Conservation (phyloP, 64 coral and sea anemone species). For the Catalaphyllia jardinei region DNA sequence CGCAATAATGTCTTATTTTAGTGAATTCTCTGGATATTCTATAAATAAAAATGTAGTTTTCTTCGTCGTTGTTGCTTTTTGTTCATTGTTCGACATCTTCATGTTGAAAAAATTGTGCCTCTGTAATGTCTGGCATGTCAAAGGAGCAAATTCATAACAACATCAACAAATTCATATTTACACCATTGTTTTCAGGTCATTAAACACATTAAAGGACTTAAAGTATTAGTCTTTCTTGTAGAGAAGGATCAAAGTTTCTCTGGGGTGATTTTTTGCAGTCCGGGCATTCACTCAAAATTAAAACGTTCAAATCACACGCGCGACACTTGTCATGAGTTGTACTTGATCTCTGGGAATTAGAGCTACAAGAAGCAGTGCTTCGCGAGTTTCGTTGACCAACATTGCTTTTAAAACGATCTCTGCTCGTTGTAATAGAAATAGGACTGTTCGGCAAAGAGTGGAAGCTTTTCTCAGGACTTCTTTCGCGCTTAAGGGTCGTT, state of each 20-base stretch:
- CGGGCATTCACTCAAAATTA: conserved; percentile 8
- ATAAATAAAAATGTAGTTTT: no score
- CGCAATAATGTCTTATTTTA: no score
- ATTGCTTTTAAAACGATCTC: not conserved
- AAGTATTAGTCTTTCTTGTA: conserved; percentile 12
- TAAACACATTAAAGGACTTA: not conserved
- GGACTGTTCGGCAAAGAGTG: conserved; percentile 20
- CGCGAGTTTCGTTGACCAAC: not conserved
- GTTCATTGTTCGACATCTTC: no score
- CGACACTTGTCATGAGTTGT: not conserved
- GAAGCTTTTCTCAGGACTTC: not conserved
- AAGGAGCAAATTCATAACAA: no score
- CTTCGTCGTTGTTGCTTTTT: no score
- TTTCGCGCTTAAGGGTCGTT: not conserved
- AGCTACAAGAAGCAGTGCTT: conserved; percentile 23
- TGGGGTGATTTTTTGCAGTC: not conserved
- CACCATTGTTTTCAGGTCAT: no score
- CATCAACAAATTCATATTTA: no score
- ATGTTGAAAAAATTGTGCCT: no score
- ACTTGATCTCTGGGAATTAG: conserved; percentile 9
- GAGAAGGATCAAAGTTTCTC: not conserved
- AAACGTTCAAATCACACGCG: conserved; percentile 16
- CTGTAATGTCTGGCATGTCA: no score
- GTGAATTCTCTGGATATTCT: no score
- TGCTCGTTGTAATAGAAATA: not conserved